phyloP scores from a whole-genome alignment of 2,888 invertebrate species.

The Pycnomerus fuliginosus region DNA sequence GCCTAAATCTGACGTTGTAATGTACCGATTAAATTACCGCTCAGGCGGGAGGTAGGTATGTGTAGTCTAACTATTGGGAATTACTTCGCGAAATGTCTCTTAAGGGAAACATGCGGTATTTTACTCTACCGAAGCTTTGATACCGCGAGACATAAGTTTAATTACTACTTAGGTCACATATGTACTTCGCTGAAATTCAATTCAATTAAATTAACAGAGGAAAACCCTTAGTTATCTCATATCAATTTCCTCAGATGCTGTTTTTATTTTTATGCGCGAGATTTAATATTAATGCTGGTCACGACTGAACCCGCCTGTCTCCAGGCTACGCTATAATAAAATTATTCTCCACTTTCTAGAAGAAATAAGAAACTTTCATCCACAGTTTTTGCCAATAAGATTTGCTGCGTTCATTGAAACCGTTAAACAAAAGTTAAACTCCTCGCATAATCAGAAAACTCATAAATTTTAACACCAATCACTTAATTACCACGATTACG shows the following conservation, averaged over 20 bases:
- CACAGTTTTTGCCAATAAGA: conserved; percentile 12
- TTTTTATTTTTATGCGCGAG: conserved; percentile 25
- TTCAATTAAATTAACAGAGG: too few species aligned
- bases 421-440: too few species aligned
- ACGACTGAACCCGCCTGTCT: conserved; percentile 21
- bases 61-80: conserved; percentile 28
- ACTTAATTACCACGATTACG: too few species aligned
- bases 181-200: too few species aligned
- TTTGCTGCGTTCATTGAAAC: too few species aligned
- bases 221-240: conserved; percentile 9
- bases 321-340: conserved; percentile 20
- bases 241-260: conserved; percentile 20
- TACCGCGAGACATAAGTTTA: conserved; percentile 20
- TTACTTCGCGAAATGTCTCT: conserved; percentile 33
- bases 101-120: conserved; percentile 29
- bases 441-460: too few species aligned
- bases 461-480: too few species aligned
- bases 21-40: conserved; percentile 17
- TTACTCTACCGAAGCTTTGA: conserved; percentile 21
- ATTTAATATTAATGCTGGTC: conserved; percentile 27
- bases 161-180: conserved; percentile 11
- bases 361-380: conserved; percentile 16
- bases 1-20: conserved; percentile 15
- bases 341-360: conserved; percentile 21
- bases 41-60: conserved; percentile 26